These are phyloP conservation scores for Esox lucius DNA, from an alignment of 2,797 vertebrate species.

Conservation along the genomic window DNA sequence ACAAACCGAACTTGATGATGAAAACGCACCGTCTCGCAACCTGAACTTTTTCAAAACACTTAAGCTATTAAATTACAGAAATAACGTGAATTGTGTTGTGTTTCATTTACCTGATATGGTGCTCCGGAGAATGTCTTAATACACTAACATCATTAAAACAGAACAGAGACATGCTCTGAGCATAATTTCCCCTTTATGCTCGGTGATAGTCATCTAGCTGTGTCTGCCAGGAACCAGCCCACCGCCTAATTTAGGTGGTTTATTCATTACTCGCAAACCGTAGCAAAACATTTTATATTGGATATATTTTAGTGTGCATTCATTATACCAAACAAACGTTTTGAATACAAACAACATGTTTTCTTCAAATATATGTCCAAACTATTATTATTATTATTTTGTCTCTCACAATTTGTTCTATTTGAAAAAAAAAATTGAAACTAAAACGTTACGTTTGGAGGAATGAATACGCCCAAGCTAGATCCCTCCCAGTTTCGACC, in stretches of 20 bases:
- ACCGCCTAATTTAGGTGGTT: conserved; percentile 16
- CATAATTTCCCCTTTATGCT: conserved; percentile 62
- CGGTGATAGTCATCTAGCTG: conserved; percentile 26
- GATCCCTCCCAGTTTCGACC: background rate
- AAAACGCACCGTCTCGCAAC: background rate
- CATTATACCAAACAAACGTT: no score
- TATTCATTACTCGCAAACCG: background rate
- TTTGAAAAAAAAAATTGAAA: no score
- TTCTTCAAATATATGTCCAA: no score
- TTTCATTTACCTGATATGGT: conserved; percentile 57
- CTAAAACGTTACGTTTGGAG: no score
- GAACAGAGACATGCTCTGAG: conserved; percentile 11
- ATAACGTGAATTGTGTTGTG: background rate
- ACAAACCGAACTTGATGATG: background rate
- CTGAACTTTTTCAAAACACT: background rate
- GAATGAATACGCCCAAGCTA: background rate
- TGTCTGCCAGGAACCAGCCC: conserved; percentile 31
- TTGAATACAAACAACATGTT: no score
- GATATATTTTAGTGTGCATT: background rate
- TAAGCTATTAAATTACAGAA: background rate
- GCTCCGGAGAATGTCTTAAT: conserved; percentile 16
- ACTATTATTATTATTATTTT: no score
- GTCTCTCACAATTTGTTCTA: no score
- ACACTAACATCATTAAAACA: conserved; percentile 14
- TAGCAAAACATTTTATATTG: background rate